phyloP scores from a whole-genome alignment of 2,888 invertebrate genomes.

The Dryocosmus kuriphilus region DNA sequence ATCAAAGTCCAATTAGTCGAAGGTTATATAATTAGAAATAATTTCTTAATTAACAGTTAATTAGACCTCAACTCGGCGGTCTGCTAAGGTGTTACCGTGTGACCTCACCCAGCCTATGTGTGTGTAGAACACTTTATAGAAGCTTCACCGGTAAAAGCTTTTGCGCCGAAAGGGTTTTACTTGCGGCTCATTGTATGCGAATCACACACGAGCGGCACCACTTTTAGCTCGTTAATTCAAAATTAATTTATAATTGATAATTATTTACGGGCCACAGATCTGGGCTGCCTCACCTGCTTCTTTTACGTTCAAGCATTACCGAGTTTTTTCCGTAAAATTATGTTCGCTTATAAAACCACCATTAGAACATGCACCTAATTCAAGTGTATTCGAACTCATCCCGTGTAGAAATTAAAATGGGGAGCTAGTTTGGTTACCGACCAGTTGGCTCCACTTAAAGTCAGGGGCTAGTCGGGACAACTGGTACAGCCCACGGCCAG shows the following conservation, averaged over 20 bases:
- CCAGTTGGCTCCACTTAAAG: too few relatives aligned
- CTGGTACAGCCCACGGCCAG: too few relatives aligned
- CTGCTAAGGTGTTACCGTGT: conserved; percentile 14
- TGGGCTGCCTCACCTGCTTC: too few relatives aligned
- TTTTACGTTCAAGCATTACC: background rate
- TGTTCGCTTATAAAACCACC: background rate
- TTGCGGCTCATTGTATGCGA: conserved; percentile 62
- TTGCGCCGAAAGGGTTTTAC: conserved; percentile 50
- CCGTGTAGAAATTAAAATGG: too few relatives aligned
- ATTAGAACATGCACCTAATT: too few relatives aligned
- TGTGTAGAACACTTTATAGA: too few relatives aligned
- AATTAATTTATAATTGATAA: conserved; percentile 60
- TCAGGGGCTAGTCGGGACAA: too few relatives aligned
- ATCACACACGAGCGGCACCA: conserved; percentile 45
- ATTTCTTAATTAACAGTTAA: conserved; percentile 74
- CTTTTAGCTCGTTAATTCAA: conserved; percentile 67
- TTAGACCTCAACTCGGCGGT: conserved; percentile 63
- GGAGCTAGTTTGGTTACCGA: too few relatives aligned
- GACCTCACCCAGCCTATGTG: conserved; percentile 5
- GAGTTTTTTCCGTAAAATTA: background rate
- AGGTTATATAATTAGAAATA: conserved; percentile 72
- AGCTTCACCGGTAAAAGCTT: conserved; percentile 10
- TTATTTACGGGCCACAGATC: conserved; percentile 58
- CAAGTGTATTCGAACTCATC: too few relatives aligned
- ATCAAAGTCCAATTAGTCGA: conserved; percentile 72